Evolutionary conservation across 1,140 invertebrate species (phyloP), one percentile per base, ranked within the genome.

Genomic region (Eubasilissa regina): DNA sequence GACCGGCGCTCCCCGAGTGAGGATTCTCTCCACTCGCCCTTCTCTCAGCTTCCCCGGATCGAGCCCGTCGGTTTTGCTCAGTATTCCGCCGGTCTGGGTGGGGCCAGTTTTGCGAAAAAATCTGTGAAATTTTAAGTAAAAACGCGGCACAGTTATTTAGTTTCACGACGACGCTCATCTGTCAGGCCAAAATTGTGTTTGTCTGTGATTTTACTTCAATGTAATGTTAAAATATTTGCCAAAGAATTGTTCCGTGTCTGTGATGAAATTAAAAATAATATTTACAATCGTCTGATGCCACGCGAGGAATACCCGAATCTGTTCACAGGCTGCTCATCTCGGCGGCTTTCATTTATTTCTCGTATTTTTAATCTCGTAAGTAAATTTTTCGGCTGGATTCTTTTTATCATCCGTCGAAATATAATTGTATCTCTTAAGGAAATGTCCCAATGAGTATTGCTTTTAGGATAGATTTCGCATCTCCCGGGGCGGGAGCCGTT

Each of bases 131-230:
- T 11, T 21, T 58, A 11, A 15, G 11, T 6, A 58, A 21, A 9
- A 11, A 1, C 15, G 55, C 60, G 60, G 10, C 35, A 0, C 21
- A 11, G 35, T 35, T 64, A 13, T 19, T 64, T 64, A 64, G n/a
- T 35, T 64, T 64, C 8, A 35, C 21, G n/a, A 64, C 21, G 35
- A 64, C 4, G 13, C 13, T 64, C 35, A 35, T 11, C 21, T 44
- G 8, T 64, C 35, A 25, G 60, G 10, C n/a, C 25, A 64, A 64
- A 44, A 64, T 64, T 64, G 60, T 43, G 60, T 64, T 64, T 8
- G 25, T 64, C 60, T 64, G 60, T 64, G 60, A 64, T 64, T 64
- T 44, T 43, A 35, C 43, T 64, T 64, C n/a, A 12, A 64, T 17
- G 17, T 19, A 58, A 58, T 15, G 15, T 15, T 56, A 58, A 19